phyloP scores from a whole-genome alignment of 64 coral and sea anemone genomes.

The Acropora tenuis region DNA sequence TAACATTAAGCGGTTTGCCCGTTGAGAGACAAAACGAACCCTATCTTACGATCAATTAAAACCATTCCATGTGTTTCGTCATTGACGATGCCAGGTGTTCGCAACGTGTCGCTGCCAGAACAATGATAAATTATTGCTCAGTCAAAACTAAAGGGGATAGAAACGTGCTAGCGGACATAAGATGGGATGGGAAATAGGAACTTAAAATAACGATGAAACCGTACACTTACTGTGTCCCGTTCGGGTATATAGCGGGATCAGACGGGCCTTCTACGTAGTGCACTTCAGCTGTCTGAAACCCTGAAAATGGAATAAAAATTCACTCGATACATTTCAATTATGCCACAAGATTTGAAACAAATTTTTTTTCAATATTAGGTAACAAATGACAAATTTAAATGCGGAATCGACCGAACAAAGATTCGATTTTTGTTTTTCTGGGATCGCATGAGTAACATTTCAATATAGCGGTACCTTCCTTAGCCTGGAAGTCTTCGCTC shows the following conservation, averaged over 20 bases:
- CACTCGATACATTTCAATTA: background rate
- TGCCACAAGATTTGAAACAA: background rate
- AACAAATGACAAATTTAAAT: background rate
- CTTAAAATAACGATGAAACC: background rate
- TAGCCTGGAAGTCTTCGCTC: conserved; percentile 84
- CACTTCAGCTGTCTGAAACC: conserved; percentile 81
- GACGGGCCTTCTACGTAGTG: conserved; percentile 78
- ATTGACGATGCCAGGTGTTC: conserved; percentile 78
- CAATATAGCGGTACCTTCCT: conserved; percentile 77
- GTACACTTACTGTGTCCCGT: conserved; percentile 80
- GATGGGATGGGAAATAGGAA: background rate
- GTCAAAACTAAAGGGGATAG: conserved; percentile 32
- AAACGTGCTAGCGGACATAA: background rate
- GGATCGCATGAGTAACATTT: background rate
- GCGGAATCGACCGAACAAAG: conserved; percentile 22
- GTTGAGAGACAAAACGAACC: background rate
- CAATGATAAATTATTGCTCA: conserved; percentile 48
- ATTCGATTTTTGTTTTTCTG: background rate
- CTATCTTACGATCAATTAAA: conserved; percentile 48
- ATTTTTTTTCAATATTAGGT: background rate
- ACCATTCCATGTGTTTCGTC: conserved; percentile 77
- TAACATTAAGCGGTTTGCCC: background rate
- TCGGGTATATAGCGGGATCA: conserved; percentile 83
- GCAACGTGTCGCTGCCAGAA: conserved; percentile 84
- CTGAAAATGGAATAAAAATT: conserved; percentile 40